A percentile compares a stretch with the other conserved stretches of the same genome.
phyloP scores from a whole-genome alignment of 1,140 invertebrate species.

The Lordiphosa mommai region DNA sequence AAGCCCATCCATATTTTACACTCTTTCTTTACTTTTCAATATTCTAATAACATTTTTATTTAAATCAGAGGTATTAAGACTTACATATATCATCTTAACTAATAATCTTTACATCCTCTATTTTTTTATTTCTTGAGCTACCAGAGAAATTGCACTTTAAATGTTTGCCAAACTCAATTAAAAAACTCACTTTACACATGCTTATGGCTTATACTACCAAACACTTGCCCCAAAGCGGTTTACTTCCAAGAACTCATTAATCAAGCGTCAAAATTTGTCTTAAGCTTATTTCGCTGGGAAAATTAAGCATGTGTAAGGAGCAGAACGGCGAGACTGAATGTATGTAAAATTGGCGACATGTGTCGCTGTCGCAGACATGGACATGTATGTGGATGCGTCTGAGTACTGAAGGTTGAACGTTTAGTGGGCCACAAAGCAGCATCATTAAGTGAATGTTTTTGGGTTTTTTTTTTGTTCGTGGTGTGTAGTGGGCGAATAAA shows the following conservation, averaged over 20 bases:
- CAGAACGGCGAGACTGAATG: conserved; percentile 46
- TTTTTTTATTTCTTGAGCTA: too few relatives aligned
- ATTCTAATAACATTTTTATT: too few relatives aligned
- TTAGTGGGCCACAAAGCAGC: conserved; percentile 71
- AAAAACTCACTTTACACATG: background rate
- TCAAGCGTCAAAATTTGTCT: conserved; percentile 55
- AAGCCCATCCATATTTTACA: too few relatives aligned
- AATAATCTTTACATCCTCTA: too few relatives aligned
- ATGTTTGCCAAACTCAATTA: too few relatives aligned
- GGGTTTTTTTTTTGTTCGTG: conserved; percentile 30
- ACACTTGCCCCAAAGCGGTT: conserved; percentile 25
- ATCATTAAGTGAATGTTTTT: conserved; percentile 49
- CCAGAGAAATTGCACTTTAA: too few relatives aligned
- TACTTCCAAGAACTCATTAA: conserved; percentile 58
- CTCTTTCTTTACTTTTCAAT: too few relatives aligned
- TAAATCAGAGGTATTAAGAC: too few relatives aligned
- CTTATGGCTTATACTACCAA: conserved; percentile 19
- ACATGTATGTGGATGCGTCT: conserved; percentile 20
- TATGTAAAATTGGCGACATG: conserved; percentile 52
- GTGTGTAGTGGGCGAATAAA: conserved; percentile 35
- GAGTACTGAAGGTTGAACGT: conserved; percentile 53
- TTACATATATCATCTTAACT: too few relatives aligned
- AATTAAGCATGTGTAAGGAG: conserved; percentile 49
- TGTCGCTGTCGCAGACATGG: conserved; percentile 13
- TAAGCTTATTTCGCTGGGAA: conserved; percentile 60